Conservation (phyloP, 2,797 vertebrate genomes). For the Parauchenoglanis ngamensis region DNA sequence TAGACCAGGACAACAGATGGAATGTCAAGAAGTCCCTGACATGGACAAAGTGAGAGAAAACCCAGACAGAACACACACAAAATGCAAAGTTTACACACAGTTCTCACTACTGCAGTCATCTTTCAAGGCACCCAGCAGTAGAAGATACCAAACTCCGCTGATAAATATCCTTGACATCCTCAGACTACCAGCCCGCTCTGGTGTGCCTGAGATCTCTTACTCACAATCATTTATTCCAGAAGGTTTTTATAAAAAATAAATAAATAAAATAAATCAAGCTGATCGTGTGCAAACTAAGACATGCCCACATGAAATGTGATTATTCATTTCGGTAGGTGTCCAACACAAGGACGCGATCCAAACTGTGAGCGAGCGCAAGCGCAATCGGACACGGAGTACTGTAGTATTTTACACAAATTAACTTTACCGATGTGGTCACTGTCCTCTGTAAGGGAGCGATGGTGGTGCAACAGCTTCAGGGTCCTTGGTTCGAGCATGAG, state of each 20-base stretch:
- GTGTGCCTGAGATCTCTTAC: background rate
- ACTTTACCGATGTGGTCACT: too few relatives aligned
- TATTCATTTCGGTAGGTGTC: too few relatives aligned
- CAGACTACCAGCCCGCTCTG: background rate
- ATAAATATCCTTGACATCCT: background rate
- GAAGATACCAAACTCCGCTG: background rate
- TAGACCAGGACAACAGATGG: background rate
- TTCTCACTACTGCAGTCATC: background rate
- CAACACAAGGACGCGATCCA: too few relatives aligned
- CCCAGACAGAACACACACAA: background rate
- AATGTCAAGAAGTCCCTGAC: background rate
- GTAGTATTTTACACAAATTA: too few relatives aligned
- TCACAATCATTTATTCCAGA: background rate
- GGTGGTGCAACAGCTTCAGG: too few relatives aligned
- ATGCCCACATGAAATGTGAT: background rate
- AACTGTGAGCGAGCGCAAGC: too few relatives aligned
- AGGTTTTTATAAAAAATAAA: too few relatives aligned
- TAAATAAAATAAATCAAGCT: too few relatives aligned
- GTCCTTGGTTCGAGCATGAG: too few relatives aligned
- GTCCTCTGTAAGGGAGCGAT: too few relatives aligned
- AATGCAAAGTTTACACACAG: background rate
- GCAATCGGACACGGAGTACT: too few relatives aligned
- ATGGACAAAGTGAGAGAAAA: background rate
- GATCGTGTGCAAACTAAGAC: background rate
- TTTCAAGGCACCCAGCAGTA: background rate